Evolutionary conservation across 1,140 invertebrate species (phyloP).

Genomic region (Trachymyrmex septentrionalis): DNA sequence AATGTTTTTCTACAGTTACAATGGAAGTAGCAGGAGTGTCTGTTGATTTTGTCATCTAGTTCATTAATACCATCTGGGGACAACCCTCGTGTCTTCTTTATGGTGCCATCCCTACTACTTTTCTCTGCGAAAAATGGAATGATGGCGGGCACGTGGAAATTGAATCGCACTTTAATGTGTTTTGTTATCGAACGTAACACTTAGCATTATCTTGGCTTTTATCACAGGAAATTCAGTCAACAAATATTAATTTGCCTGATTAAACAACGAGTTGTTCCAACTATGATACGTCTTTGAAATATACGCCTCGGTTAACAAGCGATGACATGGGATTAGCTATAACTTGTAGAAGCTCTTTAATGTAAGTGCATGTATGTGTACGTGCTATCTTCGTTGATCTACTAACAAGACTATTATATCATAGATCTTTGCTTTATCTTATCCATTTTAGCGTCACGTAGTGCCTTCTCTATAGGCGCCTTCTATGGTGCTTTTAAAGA

Average conservation of each 20-base stretch:
- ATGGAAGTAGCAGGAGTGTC: constrained; percentile 86
- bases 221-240: constrained; percentile 38
- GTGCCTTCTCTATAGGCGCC: constrained; percentile 88
- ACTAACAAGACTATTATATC: constrained; percentile 75
- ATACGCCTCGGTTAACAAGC: background rate
- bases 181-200: constrained; percentile 55
- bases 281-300: background rate
- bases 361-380: constrained; percentile 47
- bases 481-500: constrained; percentile 88
- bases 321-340: constrained; percentile 8
- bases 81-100: constrained; percentile 40
- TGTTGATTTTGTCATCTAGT: constrained; percentile 70
- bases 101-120: constrained; percentile 17
- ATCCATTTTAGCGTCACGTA: constrained; percentile 89
- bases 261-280: background rate
- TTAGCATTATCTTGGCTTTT: constrained; percentile 31
- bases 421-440: constrained; percentile 86
- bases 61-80: constrained; percentile 62
- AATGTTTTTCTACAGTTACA: constrained; percentile 9
- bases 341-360: constrained; percentile 85
- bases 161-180: constrained; percentile 69
- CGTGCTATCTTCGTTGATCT: constrained; percentile 85
- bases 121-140: background rate
- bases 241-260: constrained; percentile 35
- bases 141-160: constrained; percentile 37